Percentiles rank a stretch among this genome's conserved stretches.
Evolutionary conservation across 2,797 vertebrate species (phyloP).

Genomic region (Oreortyx pictus): DNA sequence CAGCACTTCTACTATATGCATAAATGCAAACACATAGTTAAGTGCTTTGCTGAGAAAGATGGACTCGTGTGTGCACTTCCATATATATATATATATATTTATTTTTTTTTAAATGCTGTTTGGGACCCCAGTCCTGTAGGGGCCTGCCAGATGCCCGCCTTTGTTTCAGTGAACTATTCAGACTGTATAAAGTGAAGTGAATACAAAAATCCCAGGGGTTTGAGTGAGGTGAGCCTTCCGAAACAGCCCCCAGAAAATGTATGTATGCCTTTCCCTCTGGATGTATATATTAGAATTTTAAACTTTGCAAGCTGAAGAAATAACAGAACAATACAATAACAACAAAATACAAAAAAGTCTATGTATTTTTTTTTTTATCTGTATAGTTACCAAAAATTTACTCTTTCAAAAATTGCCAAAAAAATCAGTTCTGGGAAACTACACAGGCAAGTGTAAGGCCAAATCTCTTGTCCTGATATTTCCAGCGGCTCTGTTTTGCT

Average conservation of each 20-base stretch:
- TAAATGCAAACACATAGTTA: neutral
- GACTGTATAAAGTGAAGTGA: neutral
- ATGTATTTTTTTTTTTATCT: constrained; percentile 40
- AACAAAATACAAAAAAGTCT: constrained; percentile 43
- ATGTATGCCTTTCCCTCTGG: neutral
- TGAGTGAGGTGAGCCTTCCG: neutral
- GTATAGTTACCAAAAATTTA: constrained; percentile 72
- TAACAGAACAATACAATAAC: neutral
- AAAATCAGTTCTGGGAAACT: constrained; percentile 78
- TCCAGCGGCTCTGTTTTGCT: constrained; percentile 80
- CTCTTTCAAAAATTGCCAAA: constrained; percentile 78
- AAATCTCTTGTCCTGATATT: constrained; percentile 78
- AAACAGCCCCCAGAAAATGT: neutral
- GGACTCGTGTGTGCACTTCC: neutral
- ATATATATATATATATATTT: no score
- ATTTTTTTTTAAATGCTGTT: neutral
- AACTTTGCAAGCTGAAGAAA: neutral
- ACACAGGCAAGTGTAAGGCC: constrained; percentile 69
- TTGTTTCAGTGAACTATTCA: constrained; percentile 4
- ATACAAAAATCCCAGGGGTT: neutral
- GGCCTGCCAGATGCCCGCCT: constrained; percentile 28
- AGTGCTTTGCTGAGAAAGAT: neutral
- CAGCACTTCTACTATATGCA: neutral
- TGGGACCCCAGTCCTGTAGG: neutral
- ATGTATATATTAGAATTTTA: neutral